Evolutionary conservation across 1,140 invertebrate species (phyloP).

Genomic region (Apis laboriosa): DNA sequence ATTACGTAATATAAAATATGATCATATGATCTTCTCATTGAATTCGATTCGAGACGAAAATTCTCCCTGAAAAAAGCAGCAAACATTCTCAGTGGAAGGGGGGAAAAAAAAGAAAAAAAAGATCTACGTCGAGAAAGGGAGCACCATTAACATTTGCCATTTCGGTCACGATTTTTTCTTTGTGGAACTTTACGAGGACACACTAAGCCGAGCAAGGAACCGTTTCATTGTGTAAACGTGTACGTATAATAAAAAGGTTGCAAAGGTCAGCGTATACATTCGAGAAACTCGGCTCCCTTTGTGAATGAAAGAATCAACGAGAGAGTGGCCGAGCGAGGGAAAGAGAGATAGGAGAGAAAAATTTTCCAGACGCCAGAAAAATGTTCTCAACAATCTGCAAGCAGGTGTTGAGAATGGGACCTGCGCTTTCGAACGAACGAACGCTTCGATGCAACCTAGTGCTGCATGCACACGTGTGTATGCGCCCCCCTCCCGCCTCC

Average conservation of each 20-base stretch:
- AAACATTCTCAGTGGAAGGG: background rate
- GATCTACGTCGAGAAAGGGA: background rate
- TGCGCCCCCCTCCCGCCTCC: background rate
- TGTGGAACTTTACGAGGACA: background rate
- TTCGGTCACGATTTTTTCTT: slow-evolving; percentile 19
- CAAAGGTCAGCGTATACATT: slow-evolving; percentile 38
- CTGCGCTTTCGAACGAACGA: background rate
- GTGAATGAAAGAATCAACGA: background rate
- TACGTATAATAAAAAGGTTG: slow-evolving; percentile 36
- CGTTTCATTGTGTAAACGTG: slow-evolving; percentile 31
- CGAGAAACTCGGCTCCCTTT: slow-evolving; percentile 18
- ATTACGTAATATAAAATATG: background rate
- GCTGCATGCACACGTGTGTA: background rate
- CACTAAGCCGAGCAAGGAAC: background rate
- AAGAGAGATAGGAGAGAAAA: background rate
- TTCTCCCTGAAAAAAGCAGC: background rate
- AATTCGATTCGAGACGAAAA: background rate
- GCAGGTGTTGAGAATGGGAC: slow-evolving; percentile 38
- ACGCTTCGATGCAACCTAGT: background rate
- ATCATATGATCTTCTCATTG: background rate
- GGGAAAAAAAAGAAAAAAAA: no score
- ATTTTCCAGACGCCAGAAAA: slow-evolving; percentile 36
- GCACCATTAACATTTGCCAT: slow-evolving; percentile 36
- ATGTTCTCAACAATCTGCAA: slow-evolving; percentile 24
- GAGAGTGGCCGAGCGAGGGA: no score